A percentile compares a stretch with the other conserved stretches of the same genome.
These are phyloP conservation scores for Carollia perspicillata DNA, from an alignment of 2,113 vertebrate genomes.

Conservation along the genomic window DNA sequence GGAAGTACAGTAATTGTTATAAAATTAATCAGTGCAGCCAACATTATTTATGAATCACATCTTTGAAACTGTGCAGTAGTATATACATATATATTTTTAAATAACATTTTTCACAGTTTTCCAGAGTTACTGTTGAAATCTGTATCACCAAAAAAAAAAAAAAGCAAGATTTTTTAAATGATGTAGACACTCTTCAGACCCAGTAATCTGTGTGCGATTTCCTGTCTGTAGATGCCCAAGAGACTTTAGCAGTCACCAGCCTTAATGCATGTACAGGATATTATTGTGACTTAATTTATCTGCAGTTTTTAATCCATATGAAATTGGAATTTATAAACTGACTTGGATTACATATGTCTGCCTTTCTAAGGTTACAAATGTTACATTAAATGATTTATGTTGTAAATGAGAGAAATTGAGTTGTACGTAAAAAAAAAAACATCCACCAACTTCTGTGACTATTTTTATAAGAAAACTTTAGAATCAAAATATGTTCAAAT, in stretches of 20 bases:
- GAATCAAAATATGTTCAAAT: constrained; percentile 66
- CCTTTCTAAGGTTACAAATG: constrained; percentile 74
- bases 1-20: constrained; percentile 79
- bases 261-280: constrained; percentile 80
- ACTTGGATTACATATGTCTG: constrained; percentile 80
- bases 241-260: constrained; percentile 80
- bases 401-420: constrained; percentile 76
- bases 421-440: constrained; percentile 70
- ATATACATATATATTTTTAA: constrained; percentile 82
- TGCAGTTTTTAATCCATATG: constrained; percentile 81
- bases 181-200: constrained; percentile 73
- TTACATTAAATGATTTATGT: constrained; percentile 78
- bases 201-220: constrained; percentile 77
- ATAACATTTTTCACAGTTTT: constrained; percentile 79
- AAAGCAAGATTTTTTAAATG: constrained; percentile 74
- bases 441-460: constrained; percentile 64
- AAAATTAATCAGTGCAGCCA: constrained; percentile 78
- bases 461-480: constrained; percentile 72
- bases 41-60: constrained; percentile 80
- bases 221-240: constrained; percentile 76
- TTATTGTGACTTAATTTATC: constrained; percentile 79
- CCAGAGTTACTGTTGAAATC: constrained; percentile 77
- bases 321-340: constrained; percentile 79
- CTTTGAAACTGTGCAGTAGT: constrained; percentile 81
- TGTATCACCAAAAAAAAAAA: constrained; percentile 79